Base-by-base conservation (phyloP, 2,888 invertebrate species). In the Autographa pulchrina region DNA sequence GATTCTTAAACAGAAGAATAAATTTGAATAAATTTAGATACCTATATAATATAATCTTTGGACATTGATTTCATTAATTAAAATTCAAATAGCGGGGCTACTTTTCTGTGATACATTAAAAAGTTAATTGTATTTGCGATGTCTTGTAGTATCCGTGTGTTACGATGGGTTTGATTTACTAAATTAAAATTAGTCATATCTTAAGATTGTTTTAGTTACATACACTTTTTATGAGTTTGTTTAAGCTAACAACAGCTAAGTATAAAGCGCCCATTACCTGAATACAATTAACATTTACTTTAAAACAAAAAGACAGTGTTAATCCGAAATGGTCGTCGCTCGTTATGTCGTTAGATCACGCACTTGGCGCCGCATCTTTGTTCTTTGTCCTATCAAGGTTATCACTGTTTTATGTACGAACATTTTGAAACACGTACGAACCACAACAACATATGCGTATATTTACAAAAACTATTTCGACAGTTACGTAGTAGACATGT, bases 331-430 rank as follows among this genome's bases (percentile, higher is more conserved):
- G 54, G 16, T 61, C 60, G 63, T 61, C 70, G 61, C 54, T 67
- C 77, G 71, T 85, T 80, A 74, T 83, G 83, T 81, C 72, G 74
- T 85, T 76, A 68, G 65, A 84, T 78, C 83, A 77, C 82, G 82
- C 83, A 86, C 78, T 80, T 78, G 82, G 75, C 83, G 84, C 86
- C 83, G 89, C 91, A 91, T 90, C 88, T 89, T 86, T 87, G 87
- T 89, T 86, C 87, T 88, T 90, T 88, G 87, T 89, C 85, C 74
- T 74, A 74, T 84, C 88, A 91, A 92, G 91, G 91, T 86, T 89
- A 90, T 84, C 65, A 56, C 60, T 54, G 58, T 82, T 63, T 73
- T 72, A 54, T 75, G 70, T 78, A 68, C 38, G 60, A 71, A 68
- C 68, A 70, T 58, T 59, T 70, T 60, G 65, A 75, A n/a, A n/a